Base-by-base conservation (phyloP, 2,113 vertebrate genomes). In the Lamprotornis superbus region DNA sequence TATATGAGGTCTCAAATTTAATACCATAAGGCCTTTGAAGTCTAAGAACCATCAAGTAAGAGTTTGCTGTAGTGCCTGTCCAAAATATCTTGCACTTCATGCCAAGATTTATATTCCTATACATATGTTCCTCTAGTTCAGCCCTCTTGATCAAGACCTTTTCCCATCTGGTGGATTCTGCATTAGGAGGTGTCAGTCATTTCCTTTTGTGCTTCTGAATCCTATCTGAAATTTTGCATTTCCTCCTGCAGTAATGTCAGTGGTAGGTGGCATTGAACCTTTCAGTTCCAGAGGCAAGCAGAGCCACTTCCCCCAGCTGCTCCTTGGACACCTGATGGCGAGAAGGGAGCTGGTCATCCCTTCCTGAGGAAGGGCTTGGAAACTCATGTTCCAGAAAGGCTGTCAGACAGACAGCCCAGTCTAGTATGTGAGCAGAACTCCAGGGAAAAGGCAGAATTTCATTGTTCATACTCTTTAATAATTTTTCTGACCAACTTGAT, bases 301-400 rank as follows among this genome's bases (percentile, higher is more conserved):
- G 30, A 44, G 22, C 16, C 52, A 22, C 37, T 28, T 71, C 6
- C 21, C 19, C 3, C 22, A 57, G 28, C 28, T 59, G 10, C 35
- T 63, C 14, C 23, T 44, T 0, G 0, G 33, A 69, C 9, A 69
- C 10, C 11, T 3, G 5, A 15, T 2, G 6, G 20, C 0, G 2
- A 30, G 49, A 47, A 59, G 23, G 17, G 30, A 31, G 21, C 7
- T 78, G 35, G 28, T 84, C 59, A 18, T 52, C 21, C 23, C 14
- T 60, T 24, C 12, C 44, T 10, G 14, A 83, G 37, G 44, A 83
- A 68, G 31, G 33, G 12, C 22, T 83, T 60, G 40, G 55, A 28
- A 40, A 12, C 0, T 0, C 23, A 14, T 2, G 2, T 50, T 78
- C 18, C 44, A 16, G 52, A 91, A n/a, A 0, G 1, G 5, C 55